Evolutionary conservation across 1,140 invertebrate species (phyloP), one percentile per base, ranked within the genome.

Genomic region (Aphelinus certus): DNA sequence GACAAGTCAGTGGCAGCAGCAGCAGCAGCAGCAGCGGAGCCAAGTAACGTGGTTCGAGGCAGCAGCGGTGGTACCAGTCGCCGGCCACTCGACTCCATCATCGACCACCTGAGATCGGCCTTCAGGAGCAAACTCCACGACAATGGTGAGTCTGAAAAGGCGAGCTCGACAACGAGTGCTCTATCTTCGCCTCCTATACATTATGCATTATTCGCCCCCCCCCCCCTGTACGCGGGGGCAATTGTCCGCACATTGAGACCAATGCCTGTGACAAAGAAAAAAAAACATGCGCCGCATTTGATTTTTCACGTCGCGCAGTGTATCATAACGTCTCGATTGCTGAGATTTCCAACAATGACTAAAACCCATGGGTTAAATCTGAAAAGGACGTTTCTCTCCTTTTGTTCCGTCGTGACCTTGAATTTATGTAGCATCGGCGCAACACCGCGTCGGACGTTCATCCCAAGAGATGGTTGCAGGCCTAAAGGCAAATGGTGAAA

Each of bases 61-160:
- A 78, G 77, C 62, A 78, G 82, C 78, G 79, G 78, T 71, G 77
- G 66, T 65, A 63, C 7, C 9, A 81, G 82, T 76, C 83, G 84
- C 68, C 81, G 78, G 77, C 81, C 82, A 73, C 83, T 85, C 68
- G 82, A 75, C 76, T 84, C 83, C 79, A 85, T 85, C 72, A 84
- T 85, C 79, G 83, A 85, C 69, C 83, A 83, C 78, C 80, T 84
- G 78, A 80, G 82, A 70, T 70, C 73, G 69, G 80, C 78, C 42
- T 82, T 81, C 69, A 84, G 81, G 70, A 83, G 78, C 62, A 83
- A 73, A 64, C 82, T 80, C 68, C 77, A 84, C 60, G 63, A 72
- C 53, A 72, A 76, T 69, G 65, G 70, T 72, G 51, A 76, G 69
- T 67, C 48, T 9, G 46, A 55, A 58, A 45, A 65, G 26, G 26